Conservation (phyloP, 2,797 vertebrate genomes). For the Percopsis omiscomaycus region DNA sequence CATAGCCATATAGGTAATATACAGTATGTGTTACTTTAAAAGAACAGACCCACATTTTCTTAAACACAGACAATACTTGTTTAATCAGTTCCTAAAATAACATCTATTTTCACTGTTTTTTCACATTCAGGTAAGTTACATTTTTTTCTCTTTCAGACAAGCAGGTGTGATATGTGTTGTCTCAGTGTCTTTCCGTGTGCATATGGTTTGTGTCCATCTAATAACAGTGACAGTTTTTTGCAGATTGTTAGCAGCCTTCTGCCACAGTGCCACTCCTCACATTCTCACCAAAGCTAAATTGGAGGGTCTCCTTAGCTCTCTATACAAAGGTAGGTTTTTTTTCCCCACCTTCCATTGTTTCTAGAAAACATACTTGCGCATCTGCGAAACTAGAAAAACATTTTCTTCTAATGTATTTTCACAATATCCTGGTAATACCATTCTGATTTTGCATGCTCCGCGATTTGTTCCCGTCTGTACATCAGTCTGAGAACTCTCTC, state of each 20-base stretch:
- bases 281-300: slow-evolving; percentile 85
- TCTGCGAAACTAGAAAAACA: no score
- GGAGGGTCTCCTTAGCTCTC: slow-evolving; percentile 70
- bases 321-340: slow-evolving; percentile 56
- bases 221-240: slow-evolving; percentile 91
- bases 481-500: no score
- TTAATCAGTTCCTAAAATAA: neutral
- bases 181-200: slow-evolving; percentile 75
- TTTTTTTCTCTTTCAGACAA: neutral
- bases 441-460: no score
- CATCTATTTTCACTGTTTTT: slow-evolving; percentile 14
- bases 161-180: slow-evolving; percentile 50
- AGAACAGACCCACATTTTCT: neutral
- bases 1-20: neutral
- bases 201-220: slow-evolving; percentile 81
- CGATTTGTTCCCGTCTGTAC: no score
- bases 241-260: slow-evolving; percentile 97
- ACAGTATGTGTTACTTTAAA: no score
- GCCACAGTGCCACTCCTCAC: slow-evolving; percentile 83
- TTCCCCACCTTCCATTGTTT: no score
- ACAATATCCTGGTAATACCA: no score
- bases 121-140: slow-evolving; percentile 32
- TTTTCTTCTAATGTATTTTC: no score
- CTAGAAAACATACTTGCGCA: no score
- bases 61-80: neutral